Evolutionary conservation across 2,113 vertebrate genomes (phyloP), one percentile per base, ranked within the genome.

Genomic region (Myiagra hebetior): DNA sequence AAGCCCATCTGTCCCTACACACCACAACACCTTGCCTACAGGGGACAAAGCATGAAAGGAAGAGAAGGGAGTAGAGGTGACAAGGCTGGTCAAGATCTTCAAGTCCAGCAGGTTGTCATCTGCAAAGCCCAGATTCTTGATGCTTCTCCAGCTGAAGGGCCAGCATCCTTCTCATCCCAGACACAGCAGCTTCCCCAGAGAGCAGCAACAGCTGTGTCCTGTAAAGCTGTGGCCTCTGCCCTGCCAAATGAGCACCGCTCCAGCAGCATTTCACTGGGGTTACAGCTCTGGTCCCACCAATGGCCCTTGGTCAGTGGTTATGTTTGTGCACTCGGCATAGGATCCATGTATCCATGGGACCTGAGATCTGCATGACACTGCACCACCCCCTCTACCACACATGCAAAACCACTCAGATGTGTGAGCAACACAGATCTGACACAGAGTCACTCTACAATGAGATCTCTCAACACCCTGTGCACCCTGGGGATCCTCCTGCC

Each of bases 381-480:
- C 13, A 56, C 18, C 41, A 53, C 10, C 35, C 8, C 30, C 35
- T 73, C 52, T 44, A 62, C 59, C 4, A 10, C 75, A 55, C 70
- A 28, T 46, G 91, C 93, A 87, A 82, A 82, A 85, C 85, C 21
- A 6, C 23, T 85, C 70, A 16, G 68, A 86, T 15, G 20, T 0
- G 0, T 21, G 42, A 92, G 91, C 49, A 80, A 74, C 79, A 70
- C 52, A 35, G 73, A 64, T 73, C 49, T 77, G 86, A 88, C 68
- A 67, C 63, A 73, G 44, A 89, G 87, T 82, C 67, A 53, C 70
- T 91, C 87, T 62, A 33, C 49, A 56, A 15, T 1, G 67, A 74
- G 65, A 79, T 59, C 50, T 83, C 91, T 80, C 87, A 73, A 63
- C 57, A 87, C 68, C 91, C 74, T 83, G 87, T 24, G 28, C 49